Percentiles rank a stretch among this genome's conserved stretches.
Evolutionary conservation across 64 coral and sea anemone genomes (phyloP).

Genomic region (Platygyra sinensis): DNA sequence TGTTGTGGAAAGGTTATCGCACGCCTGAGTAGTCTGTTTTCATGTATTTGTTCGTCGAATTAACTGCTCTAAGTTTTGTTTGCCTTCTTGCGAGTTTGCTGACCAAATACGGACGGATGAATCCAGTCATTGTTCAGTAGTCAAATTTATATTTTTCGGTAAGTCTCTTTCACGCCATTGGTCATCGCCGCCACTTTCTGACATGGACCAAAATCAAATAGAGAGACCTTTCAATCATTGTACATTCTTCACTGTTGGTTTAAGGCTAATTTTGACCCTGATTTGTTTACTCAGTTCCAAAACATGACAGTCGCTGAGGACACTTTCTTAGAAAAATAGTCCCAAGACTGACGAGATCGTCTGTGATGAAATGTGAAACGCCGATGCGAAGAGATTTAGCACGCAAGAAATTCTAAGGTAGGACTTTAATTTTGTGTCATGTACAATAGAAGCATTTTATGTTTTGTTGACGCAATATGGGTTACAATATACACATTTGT

Average conservation of each 20-base stretch:
- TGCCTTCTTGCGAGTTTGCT: background rate
- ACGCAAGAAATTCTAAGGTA: background rate
- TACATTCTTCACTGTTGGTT: background rate
- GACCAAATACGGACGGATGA: background rate
- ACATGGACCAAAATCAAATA: background rate
- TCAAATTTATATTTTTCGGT: background rate
- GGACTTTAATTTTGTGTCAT: background rate
- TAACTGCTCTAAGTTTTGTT: background rate
- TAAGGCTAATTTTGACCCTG: slow-evolving; percentile 2
- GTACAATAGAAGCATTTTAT: too few relatives aligned
- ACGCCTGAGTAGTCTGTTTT: too few relatives aligned
- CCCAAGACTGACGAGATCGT: background rate
- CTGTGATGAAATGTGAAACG: background rate
- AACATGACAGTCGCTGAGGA: background rate
- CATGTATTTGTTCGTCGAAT: too few relatives aligned
- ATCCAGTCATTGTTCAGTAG: background rate
- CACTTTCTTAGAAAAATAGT: background rate
- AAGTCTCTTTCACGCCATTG: background rate
- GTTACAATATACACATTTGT: background rate
- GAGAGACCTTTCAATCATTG: background rate
- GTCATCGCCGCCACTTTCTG: background rate
- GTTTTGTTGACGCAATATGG: background rate
- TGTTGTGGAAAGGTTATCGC: background rate
- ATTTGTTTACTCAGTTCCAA: slow-evolving; percentile 12
- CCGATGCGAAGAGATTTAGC: too few relatives aligned